Evolutionary conservation across 2,888 invertebrate genomes (phyloP).

Genomic region (Cryptocephalus primarius): DNA sequence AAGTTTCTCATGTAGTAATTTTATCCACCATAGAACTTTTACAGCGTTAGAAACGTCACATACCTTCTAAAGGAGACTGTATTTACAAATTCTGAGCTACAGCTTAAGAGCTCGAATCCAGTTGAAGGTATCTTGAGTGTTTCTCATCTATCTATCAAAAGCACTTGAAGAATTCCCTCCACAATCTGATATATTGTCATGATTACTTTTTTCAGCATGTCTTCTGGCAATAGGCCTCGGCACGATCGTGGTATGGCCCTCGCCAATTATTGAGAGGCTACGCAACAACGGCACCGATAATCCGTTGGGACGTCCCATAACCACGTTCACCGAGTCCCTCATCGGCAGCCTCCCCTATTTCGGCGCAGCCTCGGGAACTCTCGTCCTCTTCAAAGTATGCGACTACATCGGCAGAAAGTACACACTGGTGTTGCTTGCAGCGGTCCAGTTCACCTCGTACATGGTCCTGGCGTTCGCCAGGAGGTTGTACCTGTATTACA

Average conservation of each 20-base stretch:
- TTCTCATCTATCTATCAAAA: no score
- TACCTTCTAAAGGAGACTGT: no score
- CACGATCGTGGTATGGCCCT: not conserved
- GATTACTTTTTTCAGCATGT: not conserved
- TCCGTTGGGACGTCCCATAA: not conserved
- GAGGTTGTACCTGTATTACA: slow-evolving; percentile 28
- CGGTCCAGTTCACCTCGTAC: not conserved
- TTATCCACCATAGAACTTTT: no score
- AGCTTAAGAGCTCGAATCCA: no score
- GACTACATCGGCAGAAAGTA: slow-evolving; percentile 1
- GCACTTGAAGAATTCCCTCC: no score
- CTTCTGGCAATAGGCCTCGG: not conserved
- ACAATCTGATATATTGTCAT: no score
- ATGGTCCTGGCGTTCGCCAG: not conserved
- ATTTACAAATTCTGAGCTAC: no score
- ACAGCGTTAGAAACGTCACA: no score
- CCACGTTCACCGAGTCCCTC: not conserved
- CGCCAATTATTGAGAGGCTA: not conserved
- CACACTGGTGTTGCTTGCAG: not conserved
- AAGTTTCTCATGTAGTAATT: no score
- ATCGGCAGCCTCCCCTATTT: not conserved
- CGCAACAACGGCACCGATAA: not conserved
- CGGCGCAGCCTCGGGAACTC: not conserved
- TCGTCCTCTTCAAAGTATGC: not conserved
- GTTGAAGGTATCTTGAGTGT: no score